Evolutionary conservation across 2,797 vertebrate genomes (phyloP), one percentile per base, ranked within the genome.

Genomic region (Diplodus puntazzo): DNA sequence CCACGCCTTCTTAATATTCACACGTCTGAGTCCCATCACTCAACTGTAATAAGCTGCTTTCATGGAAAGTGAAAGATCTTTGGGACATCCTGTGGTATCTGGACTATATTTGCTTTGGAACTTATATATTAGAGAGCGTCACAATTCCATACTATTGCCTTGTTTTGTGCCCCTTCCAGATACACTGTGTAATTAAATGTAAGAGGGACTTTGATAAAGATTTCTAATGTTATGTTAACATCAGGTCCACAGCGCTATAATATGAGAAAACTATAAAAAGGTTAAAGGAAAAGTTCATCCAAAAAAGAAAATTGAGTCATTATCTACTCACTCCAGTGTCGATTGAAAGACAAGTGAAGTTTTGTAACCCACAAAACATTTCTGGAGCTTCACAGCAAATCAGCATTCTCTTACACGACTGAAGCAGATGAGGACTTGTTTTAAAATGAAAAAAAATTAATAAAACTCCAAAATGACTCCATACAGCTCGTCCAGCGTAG

Each of bases 1-100:
- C 93, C 94, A 92, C 93, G 92, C 93, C 93, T 81, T 87, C 86
- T 53, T 69, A 20, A 66, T 87, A 20, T 64, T 27, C 77, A 55
- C 77, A 55, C 63, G n/a, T 18, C 57, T 63, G 81, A 81, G 73
- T 42, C 81, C 14, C 74, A 73, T 80, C 75, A 59, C 39, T 67
- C 64, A 73, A 7, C 27, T 60, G 30, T 23, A 50, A 30, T 5
- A 14, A 23, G 27, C 57, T 58, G 71, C 25, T 50, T 57, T 46
- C 5, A 12, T 3, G 25, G 69, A 78, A 63, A 48, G 70, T 74
- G 13, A 72, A 80, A 18, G 10, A 20, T 27, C 21, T 23, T 39
- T 25, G n/a, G 5, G 57, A 53, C n/a, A 54, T 17, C 52, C 11
- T 53, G 6, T 46, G 34, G 11, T 16, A 11, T 58, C 5, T 48